Evolutionary conservation across 2,888 invertebrate species (phyloP).

Genomic region (Drosophila seclusa): DNA sequence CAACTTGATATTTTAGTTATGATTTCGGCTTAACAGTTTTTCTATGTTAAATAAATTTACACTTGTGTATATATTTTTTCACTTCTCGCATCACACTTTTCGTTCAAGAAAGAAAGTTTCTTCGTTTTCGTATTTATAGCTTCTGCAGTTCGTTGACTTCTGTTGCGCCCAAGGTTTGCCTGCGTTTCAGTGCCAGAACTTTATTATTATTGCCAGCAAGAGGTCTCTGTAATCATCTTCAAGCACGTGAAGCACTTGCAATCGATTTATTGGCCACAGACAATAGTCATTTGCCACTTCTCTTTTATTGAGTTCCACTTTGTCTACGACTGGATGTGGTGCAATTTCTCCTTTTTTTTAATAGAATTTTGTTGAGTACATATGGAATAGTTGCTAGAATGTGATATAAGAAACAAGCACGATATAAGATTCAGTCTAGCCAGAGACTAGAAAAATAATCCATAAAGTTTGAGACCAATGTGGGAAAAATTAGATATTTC

Average conservation of each 20-base stretch:
- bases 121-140: conserved; percentile 4
- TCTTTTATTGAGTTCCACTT: conserved; percentile 2
- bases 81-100: conserved; percentile 22
- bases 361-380: not conserved
- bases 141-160: conserved; percentile 68
- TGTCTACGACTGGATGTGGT: not conserved
- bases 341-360: not conserved
- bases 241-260: conserved; percentile 39
- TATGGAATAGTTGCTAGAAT: not conserved
- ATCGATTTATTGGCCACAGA: conserved; percentile 31
- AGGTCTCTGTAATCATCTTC: conserved; percentile 36
- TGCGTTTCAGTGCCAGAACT: conserved; percentile 32
- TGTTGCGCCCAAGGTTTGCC: conserved; percentile 2
- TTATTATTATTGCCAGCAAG: conserved; percentile 3
- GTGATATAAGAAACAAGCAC: not conserved
- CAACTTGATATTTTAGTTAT: conserved; percentile 31
- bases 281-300: conserved; percentile 29
- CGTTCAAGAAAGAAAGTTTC: conserved; percentile 64
- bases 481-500: not conserved
- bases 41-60: conserved; percentile 76
- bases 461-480: not conserved
- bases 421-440: not conserved
- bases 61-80: conserved; percentile 48
- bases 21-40: conserved; percentile 47
- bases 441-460: not conserved